Evolutionary conservation across 2,797 vertebrate genomes (phyloP).

Genomic region (Microctenopoma stevenorrisi): DNA sequence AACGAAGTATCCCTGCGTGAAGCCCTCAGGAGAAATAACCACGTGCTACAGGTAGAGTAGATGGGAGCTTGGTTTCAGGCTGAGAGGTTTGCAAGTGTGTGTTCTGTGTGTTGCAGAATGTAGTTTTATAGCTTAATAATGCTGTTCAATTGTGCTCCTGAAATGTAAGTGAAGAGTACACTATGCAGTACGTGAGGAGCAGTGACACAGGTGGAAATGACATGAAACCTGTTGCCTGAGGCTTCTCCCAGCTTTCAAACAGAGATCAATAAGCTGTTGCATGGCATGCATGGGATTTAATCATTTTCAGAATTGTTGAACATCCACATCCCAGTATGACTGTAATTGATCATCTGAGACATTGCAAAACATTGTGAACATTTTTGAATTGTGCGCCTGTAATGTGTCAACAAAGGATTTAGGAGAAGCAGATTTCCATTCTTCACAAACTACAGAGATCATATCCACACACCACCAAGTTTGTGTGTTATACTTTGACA

Average conservation of each 20-base stretch:
- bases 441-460: conserved; percentile 22
- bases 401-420: background rate
- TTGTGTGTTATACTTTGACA: conserved; percentile 16
- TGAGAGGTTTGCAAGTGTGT: background rate
- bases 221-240: background rate
- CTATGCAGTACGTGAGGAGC: background rate
- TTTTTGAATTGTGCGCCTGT: background rate
- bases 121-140: background rate
- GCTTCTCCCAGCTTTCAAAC: conserved; percentile 1
- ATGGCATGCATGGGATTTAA: background rate
- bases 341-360: background rate
- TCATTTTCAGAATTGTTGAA: background rate
- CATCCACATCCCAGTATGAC: background rate
- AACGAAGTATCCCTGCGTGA: conserved; percentile 92
- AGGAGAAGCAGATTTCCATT: background rate
- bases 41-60: conserved; percentile 92
- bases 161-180: background rate
- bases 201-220: background rate
- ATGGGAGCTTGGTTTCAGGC: background rate
- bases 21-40: conserved; percentile 89
- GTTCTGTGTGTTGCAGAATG: background rate
- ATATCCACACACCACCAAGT: conserved; percentile 11
- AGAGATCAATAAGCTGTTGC: background rate
- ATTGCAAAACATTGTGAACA: background rate
- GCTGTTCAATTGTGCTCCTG: background rate